phyloP scores from a whole-genome alignment of 1,140 invertebrate species.

The Stegodyphus dumicola region DNA sequence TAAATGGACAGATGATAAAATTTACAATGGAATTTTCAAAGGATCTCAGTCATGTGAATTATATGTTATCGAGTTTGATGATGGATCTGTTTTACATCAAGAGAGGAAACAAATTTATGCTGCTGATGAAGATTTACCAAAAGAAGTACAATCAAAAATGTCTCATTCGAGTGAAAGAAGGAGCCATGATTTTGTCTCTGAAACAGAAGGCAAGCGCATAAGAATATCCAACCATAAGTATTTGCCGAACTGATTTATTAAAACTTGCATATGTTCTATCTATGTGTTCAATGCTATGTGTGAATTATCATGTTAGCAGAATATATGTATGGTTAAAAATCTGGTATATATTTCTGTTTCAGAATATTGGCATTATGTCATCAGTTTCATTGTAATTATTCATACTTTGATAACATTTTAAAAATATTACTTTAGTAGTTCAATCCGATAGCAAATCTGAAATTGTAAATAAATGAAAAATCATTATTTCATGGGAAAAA shows the following conservation, averaged over 20 bases:
- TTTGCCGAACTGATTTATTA: background rate
- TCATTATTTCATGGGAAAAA: no score
- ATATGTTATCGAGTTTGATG: conserved; percentile 71
- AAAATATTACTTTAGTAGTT: no score
- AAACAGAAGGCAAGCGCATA: conserved; percentile 44
- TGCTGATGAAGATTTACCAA: conserved; percentile 69
- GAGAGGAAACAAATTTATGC: conserved; percentile 69
- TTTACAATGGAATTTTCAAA: conserved; percentile 74
- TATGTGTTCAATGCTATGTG: no score
- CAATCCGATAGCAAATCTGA: no score
- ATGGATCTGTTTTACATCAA: conserved; percentile 66
- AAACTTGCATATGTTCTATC: no score
- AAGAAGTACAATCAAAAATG: conserved; percentile 68
- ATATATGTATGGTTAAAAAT: no score
- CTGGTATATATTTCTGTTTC: no score
- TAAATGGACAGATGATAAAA: conserved; percentile 74
- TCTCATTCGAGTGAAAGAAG: conserved; percentile 68
- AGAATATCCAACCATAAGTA: conserved; percentile 57
- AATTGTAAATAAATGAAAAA: no score
- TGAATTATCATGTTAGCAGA: no score
- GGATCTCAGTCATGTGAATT: conserved; percentile 71
- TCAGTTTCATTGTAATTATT: background rate
- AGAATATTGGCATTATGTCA: background rate
- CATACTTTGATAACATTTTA: background rate
- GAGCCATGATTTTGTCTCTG: conserved; percentile 59